phyloP scores from a whole-genome alignment of 53 echinoderm and acorn worm species.

The Stichopus horrens region DNA sequence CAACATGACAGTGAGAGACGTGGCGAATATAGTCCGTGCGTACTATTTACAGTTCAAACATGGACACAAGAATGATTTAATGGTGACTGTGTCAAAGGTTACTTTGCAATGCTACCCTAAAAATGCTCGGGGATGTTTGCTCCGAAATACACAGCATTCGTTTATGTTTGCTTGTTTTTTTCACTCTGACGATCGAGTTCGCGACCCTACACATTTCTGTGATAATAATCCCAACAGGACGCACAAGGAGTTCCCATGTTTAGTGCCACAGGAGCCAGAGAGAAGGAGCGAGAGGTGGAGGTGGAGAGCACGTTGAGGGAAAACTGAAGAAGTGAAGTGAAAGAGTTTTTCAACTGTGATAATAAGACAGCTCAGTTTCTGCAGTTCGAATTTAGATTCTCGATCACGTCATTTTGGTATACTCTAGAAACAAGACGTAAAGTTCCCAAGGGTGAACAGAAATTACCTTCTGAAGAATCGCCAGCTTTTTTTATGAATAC shows the following conservation, averaged over 20 bases:
- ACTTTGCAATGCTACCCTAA: neutral
- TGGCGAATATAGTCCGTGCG: too few relatives aligned
- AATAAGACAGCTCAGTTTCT: neutral
- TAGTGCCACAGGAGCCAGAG: neutral
- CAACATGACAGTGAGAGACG: too few relatives aligned
- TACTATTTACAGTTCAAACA: too few relatives aligned
- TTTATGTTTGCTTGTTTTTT: neutral
- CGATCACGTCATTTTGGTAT: neutral
- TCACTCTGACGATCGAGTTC: neutral
- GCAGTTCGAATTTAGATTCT: neutral
- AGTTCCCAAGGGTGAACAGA: too few relatives aligned
- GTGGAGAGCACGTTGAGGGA: neutral
- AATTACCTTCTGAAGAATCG: too few relatives aligned
- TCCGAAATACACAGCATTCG: neutral
- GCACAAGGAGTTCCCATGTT: neutral
- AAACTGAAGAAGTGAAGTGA: neutral
- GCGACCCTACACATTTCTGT: neutral
- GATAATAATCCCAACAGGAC: neutral
- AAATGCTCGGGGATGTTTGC: neutral
- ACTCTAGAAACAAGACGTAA: too few relatives aligned
- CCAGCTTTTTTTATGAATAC: too few relatives aligned
- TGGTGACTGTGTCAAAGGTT: neutral
- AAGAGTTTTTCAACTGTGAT: neutral
- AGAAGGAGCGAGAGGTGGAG: neutral
- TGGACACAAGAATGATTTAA: neutral